These are phyloP conservation scores for Dicyrtoma fusca DNA, from an alignment of 2,888 invertebrate species.

Conservation along the genomic window DNA sequence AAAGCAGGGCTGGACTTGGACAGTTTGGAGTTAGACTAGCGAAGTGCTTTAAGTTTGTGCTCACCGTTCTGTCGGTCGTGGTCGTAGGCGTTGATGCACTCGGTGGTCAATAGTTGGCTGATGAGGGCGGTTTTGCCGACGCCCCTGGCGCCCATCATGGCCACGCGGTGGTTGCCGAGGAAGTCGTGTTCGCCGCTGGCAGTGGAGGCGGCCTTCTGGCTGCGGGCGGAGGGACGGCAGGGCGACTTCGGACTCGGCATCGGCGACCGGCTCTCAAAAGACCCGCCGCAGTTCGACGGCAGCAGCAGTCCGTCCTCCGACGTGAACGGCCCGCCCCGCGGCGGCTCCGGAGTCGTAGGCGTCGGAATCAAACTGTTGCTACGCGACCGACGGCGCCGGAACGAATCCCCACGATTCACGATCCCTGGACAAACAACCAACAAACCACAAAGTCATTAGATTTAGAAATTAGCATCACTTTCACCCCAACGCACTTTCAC, in stretches of 20 bases:
- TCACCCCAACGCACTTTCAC: too few relatives aligned
- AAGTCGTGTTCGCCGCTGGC: slow-evolving; percentile 36
- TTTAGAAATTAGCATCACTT: too few relatives aligned
- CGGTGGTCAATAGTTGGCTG: slow-evolving; percentile 86
- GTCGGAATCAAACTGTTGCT: slow-evolving; percentile 78
- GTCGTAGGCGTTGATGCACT: slow-evolving; percentile 92
- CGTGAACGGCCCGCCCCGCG: slow-evolving; percentile 44
- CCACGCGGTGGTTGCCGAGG: slow-evolving; percentile 68
- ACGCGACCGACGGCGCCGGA: slow-evolving; percentile 79
- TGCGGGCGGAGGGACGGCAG: slow-evolving; percentile 39
- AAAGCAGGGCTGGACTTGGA: too few relatives aligned
- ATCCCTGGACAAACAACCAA: too few relatives aligned
- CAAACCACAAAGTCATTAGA: too few relatives aligned
- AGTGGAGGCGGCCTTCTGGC: slow-evolving; percentile 26
- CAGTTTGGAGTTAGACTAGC: too few relatives aligned
- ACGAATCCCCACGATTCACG: slow-evolving; percentile 91
- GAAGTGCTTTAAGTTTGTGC: too few relatives aligned
- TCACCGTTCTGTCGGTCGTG: slow-evolving; percentile 82
- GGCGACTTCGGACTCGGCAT: slow-evolving; percentile 60
- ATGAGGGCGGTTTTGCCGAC: slow-evolving; percentile 85
- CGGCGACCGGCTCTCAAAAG: slow-evolving; percentile 58
- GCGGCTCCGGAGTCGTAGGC: slow-evolving; percentile 53
- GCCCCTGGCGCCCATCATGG: slow-evolving; percentile 76
- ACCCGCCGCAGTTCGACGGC: slow-evolving; percentile 37
- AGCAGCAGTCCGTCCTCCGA: slow-evolving; percentile 55